phyloP scores from a whole-genome alignment of 2,888 invertebrate species.

The Cepaea hortensis region DNA sequence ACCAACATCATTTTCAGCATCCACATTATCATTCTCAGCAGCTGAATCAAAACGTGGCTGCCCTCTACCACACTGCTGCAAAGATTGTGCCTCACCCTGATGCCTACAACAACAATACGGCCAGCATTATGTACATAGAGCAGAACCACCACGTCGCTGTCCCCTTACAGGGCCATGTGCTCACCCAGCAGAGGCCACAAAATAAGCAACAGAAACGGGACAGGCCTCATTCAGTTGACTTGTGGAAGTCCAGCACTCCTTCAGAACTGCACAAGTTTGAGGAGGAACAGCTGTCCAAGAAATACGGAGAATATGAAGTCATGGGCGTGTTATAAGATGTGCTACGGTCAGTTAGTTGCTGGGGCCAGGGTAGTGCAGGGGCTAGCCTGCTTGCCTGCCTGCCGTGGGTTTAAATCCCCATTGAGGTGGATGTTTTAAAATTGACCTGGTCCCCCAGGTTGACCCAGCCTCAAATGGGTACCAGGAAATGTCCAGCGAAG shows the following conservation, averaged over 20 bases:
- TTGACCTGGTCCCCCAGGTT: too few species aligned
- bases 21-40: constrained; percentile 22
- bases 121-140: constrained; percentile 19
- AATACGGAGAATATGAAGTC: constrained; percentile 68
- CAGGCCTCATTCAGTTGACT: constrained; percentile 42
- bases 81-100: constrained; percentile 41
- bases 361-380: too few species aligned
- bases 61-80: constrained; percentile 18
- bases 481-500: too few species aligned
- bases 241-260: constrained; percentile 41
- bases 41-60: constrained; percentile 1
- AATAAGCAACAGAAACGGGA: constrained; percentile 26
- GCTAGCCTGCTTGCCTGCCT: too few species aligned
- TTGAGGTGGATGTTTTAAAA: too few species aligned
- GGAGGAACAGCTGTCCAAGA: constrained; percentile 59
- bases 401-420: too few species aligned
- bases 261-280: constrained; percentile 55
- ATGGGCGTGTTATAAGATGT: constrained; percentile 62
- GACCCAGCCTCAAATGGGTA: too few species aligned
- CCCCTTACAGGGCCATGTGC: constrained; percentile 21
- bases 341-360: background rate
- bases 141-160: background rate
- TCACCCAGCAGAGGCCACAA: constrained; percentile 59
- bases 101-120: constrained; percentile 36
- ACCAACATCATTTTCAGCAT: background rate